phyloP scores from a whole-genome alignment of 2,888 invertebrate species.

The Itoplectis maculator region DNA sequence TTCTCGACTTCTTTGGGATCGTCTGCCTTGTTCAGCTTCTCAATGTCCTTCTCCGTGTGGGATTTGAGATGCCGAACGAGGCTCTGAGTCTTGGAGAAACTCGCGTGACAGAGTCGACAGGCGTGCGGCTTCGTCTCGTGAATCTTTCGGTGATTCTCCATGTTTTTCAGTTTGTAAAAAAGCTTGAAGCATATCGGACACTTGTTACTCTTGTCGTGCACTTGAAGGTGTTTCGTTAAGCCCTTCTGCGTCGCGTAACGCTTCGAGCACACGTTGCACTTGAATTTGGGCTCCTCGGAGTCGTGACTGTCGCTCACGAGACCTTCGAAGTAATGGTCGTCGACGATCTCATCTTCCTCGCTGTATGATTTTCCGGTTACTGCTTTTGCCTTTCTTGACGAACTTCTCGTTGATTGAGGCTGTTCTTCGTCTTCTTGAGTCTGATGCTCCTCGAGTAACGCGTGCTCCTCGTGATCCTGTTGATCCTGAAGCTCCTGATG shows the following conservation, averaged over 20 bases:
- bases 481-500: background rate
- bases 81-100: slow-evolving; percentile 78
- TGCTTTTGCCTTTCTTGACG: slow-evolving; percentile 76
- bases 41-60: slow-evolving; percentile 69
- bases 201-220: slow-evolving; percentile 81
- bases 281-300: slow-evolving; percentile 75
- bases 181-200: slow-evolving; percentile 79
- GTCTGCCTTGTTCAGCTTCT: slow-evolving; percentile 72
- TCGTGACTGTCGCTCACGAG: slow-evolving; percentile 71
- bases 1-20: slow-evolving; percentile 29
- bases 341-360: slow-evolving; percentile 74
- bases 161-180: slow-evolving; percentile 80
- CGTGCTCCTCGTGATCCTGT: slow-evolving; percentile 11
- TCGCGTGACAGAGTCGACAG: slow-evolving; percentile 79
- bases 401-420: slow-evolving; percentile 74
- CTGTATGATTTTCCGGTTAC: slow-evolving; percentile 74
- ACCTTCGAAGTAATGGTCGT: slow-evolving; percentile 57
- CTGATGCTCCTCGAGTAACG: slow-evolving; percentile 25
- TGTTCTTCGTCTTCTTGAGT: slow-evolving; percentile 42
- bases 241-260: slow-evolving; percentile 80
- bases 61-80: slow-evolving; percentile 78
- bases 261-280: slow-evolving; percentile 80
- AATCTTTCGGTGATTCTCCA: slow-evolving; percentile 80
- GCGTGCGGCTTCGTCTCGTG: slow-evolving; percentile 79
- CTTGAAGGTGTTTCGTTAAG: slow-evolving; percentile 80